Base-by-base conservation (phyloP, 2,888 invertebrate genomes). In the Hypolimnas misippus region DNA sequence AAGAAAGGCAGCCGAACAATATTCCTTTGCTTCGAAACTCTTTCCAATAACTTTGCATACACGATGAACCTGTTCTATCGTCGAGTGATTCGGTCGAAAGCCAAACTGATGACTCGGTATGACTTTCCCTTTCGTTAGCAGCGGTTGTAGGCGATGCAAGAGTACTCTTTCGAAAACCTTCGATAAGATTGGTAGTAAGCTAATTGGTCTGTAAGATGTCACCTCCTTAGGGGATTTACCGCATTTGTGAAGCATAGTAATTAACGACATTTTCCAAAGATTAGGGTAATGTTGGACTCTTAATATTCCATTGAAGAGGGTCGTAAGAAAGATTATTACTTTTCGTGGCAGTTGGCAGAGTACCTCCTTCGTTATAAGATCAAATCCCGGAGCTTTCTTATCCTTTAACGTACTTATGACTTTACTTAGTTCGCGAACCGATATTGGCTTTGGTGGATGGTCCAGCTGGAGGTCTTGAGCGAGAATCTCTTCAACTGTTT, bases 101-200 rank as follows among this genome's bases (percentile, higher is more conserved):
- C 69, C 70, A 49, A 68, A 72, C 53, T 71, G 68, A 25, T 70
- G 70, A 19, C 58, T 25, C n/a, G 67, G 66, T 46, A 69, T 68
- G 8, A 62, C 38, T 7, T 62, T 35, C 3, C 54, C 40, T 50
- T 57, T 46, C 14, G 61, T 21, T 7, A 70, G 46, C 3, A 63
- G 50, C 8, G 63, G 55, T 12, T 35, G 31, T 3, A 69, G 17
- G 25, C 66, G 35, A 0, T 14, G 35, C 4, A 68, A 54, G 0
- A 70, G 29, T 7, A 59, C 10, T 31, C 44, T 70, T 49, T 66
- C 59, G 29, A 71, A 64, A 0, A 69, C 2, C 29, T 70, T 72
- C 3, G 68, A 72, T 12, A 66, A 31, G 0, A 66, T 33, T 0
- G 68, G 66, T 4, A 72, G 46, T 7, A 72, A 53, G 29, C 70